Percentiles rank a stretch among this genome's conserved stretches.
Evolutionary conservation across 2,113 vertebrate genomes (phyloP).

Genomic region (Machaerirhynchus nigripectus): DNA sequence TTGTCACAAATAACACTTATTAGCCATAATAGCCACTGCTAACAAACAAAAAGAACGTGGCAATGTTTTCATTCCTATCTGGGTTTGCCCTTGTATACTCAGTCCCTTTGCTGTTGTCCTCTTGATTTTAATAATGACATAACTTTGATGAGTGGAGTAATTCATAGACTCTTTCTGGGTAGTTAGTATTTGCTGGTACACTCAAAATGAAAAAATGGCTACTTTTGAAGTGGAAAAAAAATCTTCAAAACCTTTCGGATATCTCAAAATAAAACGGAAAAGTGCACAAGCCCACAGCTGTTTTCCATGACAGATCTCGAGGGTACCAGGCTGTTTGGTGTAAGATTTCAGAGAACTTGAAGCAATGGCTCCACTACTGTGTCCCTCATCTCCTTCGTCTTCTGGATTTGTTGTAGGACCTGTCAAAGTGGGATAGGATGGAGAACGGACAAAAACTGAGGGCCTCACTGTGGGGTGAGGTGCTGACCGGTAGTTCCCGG

Average conservation of each 20-base stretch:
- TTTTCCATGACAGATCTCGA: background rate
- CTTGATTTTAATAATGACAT: background rate
- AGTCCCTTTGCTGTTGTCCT: background rate
- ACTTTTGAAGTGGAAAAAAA: background rate
- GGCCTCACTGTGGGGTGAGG: fast-evolving
- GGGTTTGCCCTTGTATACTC: background rate
- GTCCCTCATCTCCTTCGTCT: too few species aligned
- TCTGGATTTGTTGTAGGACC: background rate
- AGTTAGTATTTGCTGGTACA: background rate
- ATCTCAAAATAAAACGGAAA: background rate
- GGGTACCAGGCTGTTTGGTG: background rate
- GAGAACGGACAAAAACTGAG: fast-evolving
- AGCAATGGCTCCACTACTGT: fast-evolving
- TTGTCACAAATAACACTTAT: background rate
- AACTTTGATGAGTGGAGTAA: background rate
- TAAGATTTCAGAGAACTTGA: background rate
- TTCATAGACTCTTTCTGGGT: background rate
- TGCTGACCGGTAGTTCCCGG: fast-evolving
- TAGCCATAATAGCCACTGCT: background rate
- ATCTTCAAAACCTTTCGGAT: background rate
- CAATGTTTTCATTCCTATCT: background rate
- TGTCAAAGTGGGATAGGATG: background rate
- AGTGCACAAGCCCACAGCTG: background rate
- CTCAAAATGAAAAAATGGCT: background rate
- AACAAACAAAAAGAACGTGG: background rate